Base-by-base conservation (phyloP, 1,140 invertebrate species). In the Drosophila lini region DNA sequence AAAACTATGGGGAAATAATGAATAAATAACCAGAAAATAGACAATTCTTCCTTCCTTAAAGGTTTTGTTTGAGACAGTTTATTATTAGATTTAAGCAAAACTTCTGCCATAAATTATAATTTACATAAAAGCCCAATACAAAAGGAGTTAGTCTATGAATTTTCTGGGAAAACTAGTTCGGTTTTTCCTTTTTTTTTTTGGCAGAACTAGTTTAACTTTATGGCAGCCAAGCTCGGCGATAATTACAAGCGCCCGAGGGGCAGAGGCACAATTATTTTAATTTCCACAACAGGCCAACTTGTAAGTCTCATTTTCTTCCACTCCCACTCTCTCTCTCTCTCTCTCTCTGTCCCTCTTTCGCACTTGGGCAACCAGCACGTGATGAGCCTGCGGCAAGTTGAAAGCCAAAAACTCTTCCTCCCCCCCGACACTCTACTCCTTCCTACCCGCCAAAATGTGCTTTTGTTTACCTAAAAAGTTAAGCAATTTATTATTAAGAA, bases 381-480 rank as follows among this genome's bases (percentile, higher is more conserved):
- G 81, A 84, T 65, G 73, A 64, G 81, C 77, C 78, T 57, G n/a
- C 59, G 81, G 78, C 78, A 59, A 71, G 69, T 61, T 69, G 50
- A 82, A 67, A 79, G 69, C 69, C 48, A 68, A 55, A 63, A 60
- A 81, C 60, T 78, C 70, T 22, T 31, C 32, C 55, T 7, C 15
- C 19, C 32, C 32, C 10, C 16, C 28, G 8, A 19, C 36, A 40
- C 53, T 40, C 53, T 15, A 22, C 15, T 40, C 34, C 25, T 28
- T 28, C 41, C 19, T 13, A 9, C 10, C 38, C n/a, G 32, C 47
- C 44, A 56, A 67, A 73, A 65, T 79, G 80, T 82, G 79, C 85
- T 73, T 86, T 86, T 86, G 83, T 88, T 88, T 88, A 88, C 79
- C 79, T 76, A 86, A 86, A 75, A 86, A 86, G 82, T 86, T 88